Evolutionary conservation across 2,797 vertebrate genomes (phyloP).

Genomic region (Zenarchopterus dispar): DNA sequence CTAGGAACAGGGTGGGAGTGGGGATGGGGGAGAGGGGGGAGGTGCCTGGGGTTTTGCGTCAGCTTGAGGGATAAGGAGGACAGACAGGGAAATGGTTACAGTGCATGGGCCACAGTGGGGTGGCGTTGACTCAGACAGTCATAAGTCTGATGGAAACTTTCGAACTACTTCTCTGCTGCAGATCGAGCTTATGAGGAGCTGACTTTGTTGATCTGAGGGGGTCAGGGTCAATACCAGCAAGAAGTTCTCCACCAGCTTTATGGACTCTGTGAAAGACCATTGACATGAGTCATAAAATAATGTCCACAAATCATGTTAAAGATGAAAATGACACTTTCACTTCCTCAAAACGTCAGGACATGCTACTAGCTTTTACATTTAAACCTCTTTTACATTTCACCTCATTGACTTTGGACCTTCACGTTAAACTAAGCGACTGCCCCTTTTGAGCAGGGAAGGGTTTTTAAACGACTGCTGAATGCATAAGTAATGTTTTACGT

Average conservation of each 20-base stretch:
- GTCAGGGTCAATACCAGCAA: neutral
- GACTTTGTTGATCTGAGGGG: conserved; percentile 40
- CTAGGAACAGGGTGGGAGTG: conserved; percentile 54
- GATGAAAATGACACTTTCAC: no score
- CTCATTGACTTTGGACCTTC: neutral
- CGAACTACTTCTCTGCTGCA: conserved; percentile 30
- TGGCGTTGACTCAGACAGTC: conserved; percentile 64
- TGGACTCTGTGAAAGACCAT: conserved; percentile 24
- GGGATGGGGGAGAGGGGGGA: conserved; percentile 59
- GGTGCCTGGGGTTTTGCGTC: conserved; percentile 73
- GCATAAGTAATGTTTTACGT: no score
- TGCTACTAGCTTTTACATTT: no score
- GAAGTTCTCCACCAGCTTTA: conserved; percentile 16
- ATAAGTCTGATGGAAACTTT: conserved; percentile 49
- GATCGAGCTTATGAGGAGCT: conserved; percentile 13
- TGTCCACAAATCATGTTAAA: no score
- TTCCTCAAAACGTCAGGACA: no score
- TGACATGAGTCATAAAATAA: neutral
- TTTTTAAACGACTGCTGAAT: no score
- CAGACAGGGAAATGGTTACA: conserved; percentile 70
- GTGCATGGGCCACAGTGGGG: conserved; percentile 76
- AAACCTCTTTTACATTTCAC: no score
- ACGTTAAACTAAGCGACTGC: no score
- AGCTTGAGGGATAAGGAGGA: conserved; percentile 69
- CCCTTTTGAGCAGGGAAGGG: no score